Conservation (phyloP, 2,888 invertebrate genomes). For the Xanthia togata region DNA sequence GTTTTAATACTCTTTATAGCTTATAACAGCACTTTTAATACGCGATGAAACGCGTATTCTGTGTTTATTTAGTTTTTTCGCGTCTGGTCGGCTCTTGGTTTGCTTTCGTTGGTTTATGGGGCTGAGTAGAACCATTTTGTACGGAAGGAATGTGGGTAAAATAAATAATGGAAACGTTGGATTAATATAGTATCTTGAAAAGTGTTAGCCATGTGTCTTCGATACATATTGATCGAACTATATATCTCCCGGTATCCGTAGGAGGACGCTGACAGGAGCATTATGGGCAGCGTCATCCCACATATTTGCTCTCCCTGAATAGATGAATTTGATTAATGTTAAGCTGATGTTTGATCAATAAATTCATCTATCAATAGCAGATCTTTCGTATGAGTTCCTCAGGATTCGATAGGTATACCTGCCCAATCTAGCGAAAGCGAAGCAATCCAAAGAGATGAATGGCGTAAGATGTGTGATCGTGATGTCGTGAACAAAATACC, state of each 20-base stretch:
- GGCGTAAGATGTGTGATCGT: too few species aligned
- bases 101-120: slow-evolving; percentile 62
- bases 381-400: not conserved
- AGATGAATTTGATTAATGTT: not conserved
- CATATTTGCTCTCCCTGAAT: not conserved
- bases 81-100: slow-evolving; percentile 65
- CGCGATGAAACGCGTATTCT: slow-evolving; percentile 68
- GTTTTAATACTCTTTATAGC: slow-evolving; percentile 70
- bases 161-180: slow-evolving; percentile 64
- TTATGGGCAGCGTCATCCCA: slow-evolving; percentile 5
- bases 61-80: slow-evolving; percentile 70
- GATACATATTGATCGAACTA: slow-evolving; percentile 17
- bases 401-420: not conserved
- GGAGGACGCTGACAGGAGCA: slow-evolving; percentile 30
- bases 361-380: not conserved
- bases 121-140: slow-evolving; percentile 55
- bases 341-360: slow-evolving; percentile 4
- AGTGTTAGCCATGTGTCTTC: slow-evolving; percentile 31
- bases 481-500: not conserved
- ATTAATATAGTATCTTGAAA: slow-evolving; percentile 49
- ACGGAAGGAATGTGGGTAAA: slow-evolving; percentile 57
- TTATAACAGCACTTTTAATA: slow-evolving; percentile 67
- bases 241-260: slow-evolving; percentile 2
- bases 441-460: not conserved
- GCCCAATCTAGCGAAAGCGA: not conserved